Evolutionary conservation across 2,888 invertebrate genomes (phyloP), one percentile per base, ranked within the genome.

Genomic region (Xestia c-nigrum): DNA sequence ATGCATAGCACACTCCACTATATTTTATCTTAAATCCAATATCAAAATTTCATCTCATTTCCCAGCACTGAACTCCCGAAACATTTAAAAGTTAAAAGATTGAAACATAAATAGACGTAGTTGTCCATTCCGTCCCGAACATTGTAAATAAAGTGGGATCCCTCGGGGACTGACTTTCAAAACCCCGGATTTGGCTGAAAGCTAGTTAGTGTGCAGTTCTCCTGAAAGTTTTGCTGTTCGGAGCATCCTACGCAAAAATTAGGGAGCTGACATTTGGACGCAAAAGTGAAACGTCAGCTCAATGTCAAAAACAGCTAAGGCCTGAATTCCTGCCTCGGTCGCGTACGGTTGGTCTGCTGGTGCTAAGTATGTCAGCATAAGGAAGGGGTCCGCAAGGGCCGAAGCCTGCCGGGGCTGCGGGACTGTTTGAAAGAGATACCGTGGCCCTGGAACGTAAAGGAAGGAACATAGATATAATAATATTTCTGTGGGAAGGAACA

Each of bases 141-240:
- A 46, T 76, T 59, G 81, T 68, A 73, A 76, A 84, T 74, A 76
- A 65, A 47, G 12, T 3, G 55, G 31, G 40, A 19, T 70, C 80
- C 76, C 85, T 46, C 31, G 40, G 38, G 46, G 40, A 40, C 67
- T 65, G 72, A 68, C 71, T 72, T 63, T 61, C 73, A 70, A 84
- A 79, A 83, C 47, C 68, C 16, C 43, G 81, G 59, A 68, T 71
- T 80, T 40, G 14, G 24, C 69, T 84, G 72, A 76, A 80, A 76
- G 69, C 72, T 71, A 67, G 81, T 73, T 68, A 67, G 76, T 7
- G 16, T 64, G 66, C 66, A 72, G 59, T 70, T 55, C 24, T 52
- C 16, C 50, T 16, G 10, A 83, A 78, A 81, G 68, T 78, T 81
- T 38, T n/a, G 1, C 31, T n/a, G 40, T 68, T 63, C 31, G 10